Evolutionary conservation across 2,113 vertebrate species (phyloP).

Genomic region (Alethe diademata): DNA sequence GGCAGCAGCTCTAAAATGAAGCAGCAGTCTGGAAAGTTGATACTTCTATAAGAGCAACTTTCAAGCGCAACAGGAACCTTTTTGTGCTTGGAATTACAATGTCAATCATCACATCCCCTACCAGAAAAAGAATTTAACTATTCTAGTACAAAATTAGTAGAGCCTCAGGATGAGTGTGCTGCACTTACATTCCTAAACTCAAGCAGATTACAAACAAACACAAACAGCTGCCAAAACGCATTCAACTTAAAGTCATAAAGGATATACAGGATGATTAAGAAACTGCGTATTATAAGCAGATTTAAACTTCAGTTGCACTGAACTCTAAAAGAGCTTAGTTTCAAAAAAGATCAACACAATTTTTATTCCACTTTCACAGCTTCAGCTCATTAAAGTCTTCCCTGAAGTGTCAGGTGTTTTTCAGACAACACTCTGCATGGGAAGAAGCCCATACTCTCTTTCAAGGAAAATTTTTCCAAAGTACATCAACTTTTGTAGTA

Average conservation of each 20-base stretch:
- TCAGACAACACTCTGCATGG: not conserved
- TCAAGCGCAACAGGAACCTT: not conserved
- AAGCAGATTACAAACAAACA: not conserved
- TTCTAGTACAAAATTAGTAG: not conserved
- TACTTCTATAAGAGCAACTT: not conserved
- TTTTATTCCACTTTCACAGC: not conserved
- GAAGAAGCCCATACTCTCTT: not conserved
- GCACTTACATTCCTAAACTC: not conserved
- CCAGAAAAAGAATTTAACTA: not conserved
- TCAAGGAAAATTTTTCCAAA: not conserved
- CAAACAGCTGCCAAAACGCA: not conserved
- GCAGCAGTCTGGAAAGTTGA: not conserved
- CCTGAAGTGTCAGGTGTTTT: not conserved
- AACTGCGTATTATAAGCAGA: not conserved
- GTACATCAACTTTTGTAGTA: not conserved
- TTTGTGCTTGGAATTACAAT: not conserved
- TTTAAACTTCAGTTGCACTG: not conserved
- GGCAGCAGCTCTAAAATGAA: not conserved
- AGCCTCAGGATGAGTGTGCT: not conserved
- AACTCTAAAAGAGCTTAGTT: not conserved
- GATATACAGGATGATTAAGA: not conserved
- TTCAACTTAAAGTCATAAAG: not conserved
- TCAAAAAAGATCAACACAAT: not conserved
- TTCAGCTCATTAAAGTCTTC: not conserved
- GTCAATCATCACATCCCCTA: not conserved